Evolutionary conservation across 2,888 invertebrate genomes (phyloP).

Genomic region (Antitype chi): DNA sequence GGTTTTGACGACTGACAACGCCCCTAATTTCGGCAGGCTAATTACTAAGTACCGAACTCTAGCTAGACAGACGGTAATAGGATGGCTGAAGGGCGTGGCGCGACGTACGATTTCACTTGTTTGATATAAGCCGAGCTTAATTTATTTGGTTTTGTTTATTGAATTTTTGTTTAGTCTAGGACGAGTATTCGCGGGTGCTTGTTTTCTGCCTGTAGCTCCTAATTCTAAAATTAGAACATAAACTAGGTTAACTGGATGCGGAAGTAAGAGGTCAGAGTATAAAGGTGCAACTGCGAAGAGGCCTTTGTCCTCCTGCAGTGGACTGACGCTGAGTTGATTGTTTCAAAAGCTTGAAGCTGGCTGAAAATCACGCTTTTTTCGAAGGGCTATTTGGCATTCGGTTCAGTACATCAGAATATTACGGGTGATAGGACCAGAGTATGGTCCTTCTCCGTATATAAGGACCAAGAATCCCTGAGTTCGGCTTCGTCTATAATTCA

Average conservation of each 20-base stretch:
- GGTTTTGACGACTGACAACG: conserved; percentile 47
- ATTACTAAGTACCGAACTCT: conserved; percentile 35
- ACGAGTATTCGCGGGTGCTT: background rate
- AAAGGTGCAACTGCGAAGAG: conserved; percentile 1
- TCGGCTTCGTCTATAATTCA: background rate
- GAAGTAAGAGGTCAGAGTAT: conserved; percentile 21
- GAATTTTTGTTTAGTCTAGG: conserved; percentile 12
- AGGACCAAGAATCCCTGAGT: background rate
- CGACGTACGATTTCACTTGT: conserved; percentile 35
- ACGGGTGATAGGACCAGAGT: no score
- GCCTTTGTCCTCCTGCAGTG: conserved; percentile 26
- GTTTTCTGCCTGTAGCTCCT: background rate
- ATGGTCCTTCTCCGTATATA: background rate
- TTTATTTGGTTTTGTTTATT: conserved; percentile 22
- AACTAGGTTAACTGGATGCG: conserved; percentile 42
- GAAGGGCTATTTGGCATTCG: background rate
- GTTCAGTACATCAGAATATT: background rate
- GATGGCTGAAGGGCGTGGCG: conserved; percentile 55
- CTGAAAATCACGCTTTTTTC: background rate
- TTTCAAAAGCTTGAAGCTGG: conserved; percentile 2
- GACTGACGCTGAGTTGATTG: conserved; percentile 11
- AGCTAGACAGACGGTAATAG: conserved; percentile 21
- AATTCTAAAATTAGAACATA: conserved; percentile 34
- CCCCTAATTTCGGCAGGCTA: conserved; percentile 51
- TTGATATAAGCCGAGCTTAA: conserved; percentile 7